phyloP scores from a whole-genome alignment of 37 sponge, comb jelly and placozoan species.

The Cliona cf. orientalis region DNA sequence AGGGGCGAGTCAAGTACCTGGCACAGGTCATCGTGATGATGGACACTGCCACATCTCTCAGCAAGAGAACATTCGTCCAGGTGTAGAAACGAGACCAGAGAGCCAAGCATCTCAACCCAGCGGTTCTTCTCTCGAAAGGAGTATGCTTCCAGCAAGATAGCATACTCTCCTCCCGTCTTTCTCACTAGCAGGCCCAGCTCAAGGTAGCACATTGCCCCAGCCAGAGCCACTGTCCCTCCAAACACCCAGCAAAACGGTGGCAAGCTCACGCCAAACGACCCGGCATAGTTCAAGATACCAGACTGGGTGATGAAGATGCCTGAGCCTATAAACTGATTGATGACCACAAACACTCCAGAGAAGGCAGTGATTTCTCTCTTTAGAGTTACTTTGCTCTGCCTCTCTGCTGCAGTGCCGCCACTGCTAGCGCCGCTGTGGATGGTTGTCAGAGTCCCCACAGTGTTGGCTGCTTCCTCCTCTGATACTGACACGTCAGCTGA shows the following conservation, averaged over 20 bases:
- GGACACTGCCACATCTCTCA: constrained; percentile 30
- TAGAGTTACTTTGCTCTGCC: too few species aligned
- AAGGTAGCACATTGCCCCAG: constrained; percentile 73
- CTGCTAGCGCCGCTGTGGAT: too few species aligned
- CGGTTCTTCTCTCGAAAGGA: constrained; percentile 49
- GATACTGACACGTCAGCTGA: too few species aligned
- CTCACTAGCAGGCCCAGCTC: constrained; percentile 67
- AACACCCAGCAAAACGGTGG: constrained; percentile 69
- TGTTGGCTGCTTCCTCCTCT: too few species aligned
- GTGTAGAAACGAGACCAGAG: constrained; percentile 55
- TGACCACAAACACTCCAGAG: constrained; percentile 24
- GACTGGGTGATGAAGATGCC: constrained; percentile 88
- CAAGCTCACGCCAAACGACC: constrained; percentile 74
- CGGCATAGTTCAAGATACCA: constrained; percentile 40
- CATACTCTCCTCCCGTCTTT: constrained; percentile 71
- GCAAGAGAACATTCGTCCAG: constrained; percentile 45
- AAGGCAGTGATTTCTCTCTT: constrained; percentile 55
- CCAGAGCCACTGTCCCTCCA: constrained; percentile 65
- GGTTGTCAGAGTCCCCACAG: too few species aligned
- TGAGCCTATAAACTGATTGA: constrained; percentile 77
- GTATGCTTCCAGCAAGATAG: constrained; percentile 63
- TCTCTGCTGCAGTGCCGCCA: too few species aligned
- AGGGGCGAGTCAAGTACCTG: constrained; percentile 47
- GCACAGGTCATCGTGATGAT: constrained; percentile 51
- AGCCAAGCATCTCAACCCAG: constrained; percentile 30